These are phyloP conservation scores for Heliconius hortense DNA, from an alignment of 2,888 invertebrate genomes.

Conservation along the genomic window DNA sequence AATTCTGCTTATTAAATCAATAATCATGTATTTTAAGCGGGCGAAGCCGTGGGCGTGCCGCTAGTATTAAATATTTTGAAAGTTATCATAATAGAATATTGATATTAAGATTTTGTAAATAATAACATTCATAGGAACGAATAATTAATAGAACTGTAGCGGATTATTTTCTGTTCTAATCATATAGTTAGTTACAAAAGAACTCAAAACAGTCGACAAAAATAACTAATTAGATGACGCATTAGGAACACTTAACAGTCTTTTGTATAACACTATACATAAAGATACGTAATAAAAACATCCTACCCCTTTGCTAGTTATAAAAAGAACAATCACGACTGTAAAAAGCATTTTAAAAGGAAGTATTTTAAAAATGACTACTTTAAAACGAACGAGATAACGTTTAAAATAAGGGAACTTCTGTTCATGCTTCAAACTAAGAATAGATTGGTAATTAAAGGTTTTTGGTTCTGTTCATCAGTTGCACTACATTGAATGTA, in stretches of 20 bases:
- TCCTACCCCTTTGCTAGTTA: slow-evolving; percentile 47
- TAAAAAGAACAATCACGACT: slow-evolving; percentile 49
- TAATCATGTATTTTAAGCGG: no score
- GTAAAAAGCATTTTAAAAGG: slow-evolving; percentile 9
- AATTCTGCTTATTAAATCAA: no score
- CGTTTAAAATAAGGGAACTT: slow-evolving; percentile 17
- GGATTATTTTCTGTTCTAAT: neutral
- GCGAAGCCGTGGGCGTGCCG: no score
- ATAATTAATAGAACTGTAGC: neutral
- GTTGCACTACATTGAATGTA: neutral
- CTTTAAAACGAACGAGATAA: slow-evolving; percentile 17
- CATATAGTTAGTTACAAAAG: neutral
- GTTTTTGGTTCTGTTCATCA: neutral
- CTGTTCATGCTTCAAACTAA: neutral
- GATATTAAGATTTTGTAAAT: no score
- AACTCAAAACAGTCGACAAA: slow-evolving; percentile 29
- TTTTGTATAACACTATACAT: slow-evolving; percentile 60
- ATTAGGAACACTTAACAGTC: slow-evolving; percentile 60
- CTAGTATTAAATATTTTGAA: no score
- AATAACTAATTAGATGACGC: slow-evolving; percentile 48
- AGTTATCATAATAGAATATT: no score
- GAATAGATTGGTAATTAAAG: slow-evolving; percentile 21
- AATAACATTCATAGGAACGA: no score
- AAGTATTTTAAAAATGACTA: slow-evolving; percentile 32
- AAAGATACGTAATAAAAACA: slow-evolving; percentile 64